phyloP scores from a whole-genome alignment of 2,888 invertebrate species.

The Mycalesis mineus region DNA sequence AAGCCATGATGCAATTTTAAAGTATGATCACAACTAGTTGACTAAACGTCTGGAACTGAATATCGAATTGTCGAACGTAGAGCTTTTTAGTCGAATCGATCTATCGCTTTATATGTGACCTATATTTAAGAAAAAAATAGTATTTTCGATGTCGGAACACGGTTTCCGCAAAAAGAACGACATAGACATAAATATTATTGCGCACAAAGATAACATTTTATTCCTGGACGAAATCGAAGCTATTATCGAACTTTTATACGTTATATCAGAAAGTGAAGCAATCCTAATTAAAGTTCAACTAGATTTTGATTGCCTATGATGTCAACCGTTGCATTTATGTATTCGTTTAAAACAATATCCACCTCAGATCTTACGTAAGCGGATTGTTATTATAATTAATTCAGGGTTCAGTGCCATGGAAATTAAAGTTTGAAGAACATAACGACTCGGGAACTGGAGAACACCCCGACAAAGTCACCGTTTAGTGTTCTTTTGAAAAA shows the following conservation, averaged over 20 bases:
- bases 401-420: neutral
- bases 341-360: neutral
- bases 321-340: neutral
- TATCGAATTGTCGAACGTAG: conserved; percentile 20
- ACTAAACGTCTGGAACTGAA: conserved; percentile 24
- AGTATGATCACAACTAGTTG: conserved; percentile 26
- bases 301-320: neutral
- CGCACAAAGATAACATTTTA: conserved; percentile 8
- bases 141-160: conserved; percentile 17
- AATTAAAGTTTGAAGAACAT: neutral
- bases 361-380: neutral
- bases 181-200: neutral
- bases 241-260: neutral
- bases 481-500: conserved; percentile 65
- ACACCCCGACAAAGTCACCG: conserved; percentile 41
- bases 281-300: neutral
- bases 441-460: neutral
- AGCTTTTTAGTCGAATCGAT: conserved; percentile 24
- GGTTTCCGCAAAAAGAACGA: conserved; percentile 5
- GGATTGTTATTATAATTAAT: neutral
- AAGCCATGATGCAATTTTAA: conserved; percentile 49
- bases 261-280: neutral
- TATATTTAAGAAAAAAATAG: conserved; percentile 20
- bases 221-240: neutral
- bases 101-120: conserved; percentile 27